These are phyloP conservation scores for Lichenostomus cassidix DNA, from an alignment of 2,113 vertebrate genomes.

Conservation along the genomic window DNA sequence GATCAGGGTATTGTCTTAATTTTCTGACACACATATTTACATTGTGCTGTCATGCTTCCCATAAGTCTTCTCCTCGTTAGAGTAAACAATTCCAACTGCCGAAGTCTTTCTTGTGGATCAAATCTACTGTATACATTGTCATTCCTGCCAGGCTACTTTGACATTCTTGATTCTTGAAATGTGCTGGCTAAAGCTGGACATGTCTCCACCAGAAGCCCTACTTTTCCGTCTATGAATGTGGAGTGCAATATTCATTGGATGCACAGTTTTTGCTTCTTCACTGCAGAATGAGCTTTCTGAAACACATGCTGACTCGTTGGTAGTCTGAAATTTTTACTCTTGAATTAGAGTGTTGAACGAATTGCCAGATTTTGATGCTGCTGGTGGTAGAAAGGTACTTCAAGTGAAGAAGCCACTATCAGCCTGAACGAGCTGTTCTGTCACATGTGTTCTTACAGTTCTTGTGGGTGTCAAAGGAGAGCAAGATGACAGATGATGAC, in stretches of 20 bases:
- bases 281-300: background rate
- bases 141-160: background rate
- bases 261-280: background rate
- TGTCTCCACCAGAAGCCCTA: background rate
- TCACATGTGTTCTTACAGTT: background rate
- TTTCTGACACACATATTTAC: background rate
- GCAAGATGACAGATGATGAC: background rate
- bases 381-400: background rate
- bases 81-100: background rate
- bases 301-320: background rate
- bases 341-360: background rate
- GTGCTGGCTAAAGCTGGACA: background rate
- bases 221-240: background rate
- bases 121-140: background rate
- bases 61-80: background rate
- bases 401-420: background rate
- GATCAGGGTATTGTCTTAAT: background rate
- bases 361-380: background rate
- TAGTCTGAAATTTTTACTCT: background rate
- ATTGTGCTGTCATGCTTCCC: background rate
- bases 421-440: background rate
- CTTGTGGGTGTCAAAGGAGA: background rate
- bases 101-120: background rate
- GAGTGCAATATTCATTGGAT: background rate
- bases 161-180: background rate